These are phyloP conservation scores for Halictus rubicundus DNA, from an alignment of 1,140 invertebrate species.

Conservation along the genomic window DNA sequence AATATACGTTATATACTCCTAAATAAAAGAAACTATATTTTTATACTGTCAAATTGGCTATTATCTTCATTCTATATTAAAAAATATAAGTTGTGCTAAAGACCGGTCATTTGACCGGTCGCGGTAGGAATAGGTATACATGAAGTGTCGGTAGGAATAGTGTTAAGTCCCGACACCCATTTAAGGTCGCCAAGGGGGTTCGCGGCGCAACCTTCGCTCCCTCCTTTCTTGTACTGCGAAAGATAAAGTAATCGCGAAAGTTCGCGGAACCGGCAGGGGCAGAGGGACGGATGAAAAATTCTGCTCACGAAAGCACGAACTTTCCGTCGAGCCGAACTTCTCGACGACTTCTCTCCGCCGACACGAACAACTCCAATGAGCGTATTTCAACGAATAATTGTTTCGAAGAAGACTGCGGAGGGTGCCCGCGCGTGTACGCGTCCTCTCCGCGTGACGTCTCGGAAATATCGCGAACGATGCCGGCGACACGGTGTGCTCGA, in stretches of 20 bases:
- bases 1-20: too few relatives aligned
- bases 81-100: too few relatives aligned
- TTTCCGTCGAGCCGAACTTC: neutral
- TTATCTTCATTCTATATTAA: too few relatives aligned
- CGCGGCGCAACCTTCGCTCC: neutral
- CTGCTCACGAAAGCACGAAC: neutral
- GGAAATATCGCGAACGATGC: constrained; percentile 13
- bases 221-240: neutral
- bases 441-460: neutral
- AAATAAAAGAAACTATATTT: too few relatives aligned
- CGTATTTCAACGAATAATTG: constrained; percentile 12
- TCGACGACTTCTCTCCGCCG: neutral
- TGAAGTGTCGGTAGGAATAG: too few relatives aligned
- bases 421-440: neutral
- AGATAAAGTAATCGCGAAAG: constrained; percentile 1
- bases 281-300: neutral
- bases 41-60: too few relatives aligned
- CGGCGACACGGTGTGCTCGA: neutral
- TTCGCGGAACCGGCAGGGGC: too few relatives aligned
- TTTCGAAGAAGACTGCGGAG: neutral
- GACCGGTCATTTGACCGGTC: too few relatives aligned
- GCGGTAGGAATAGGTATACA: too few relatives aligned
- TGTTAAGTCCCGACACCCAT: too few relatives aligned
- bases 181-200: neutral
- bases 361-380: neutral